Evolutionary conservation across 2,888 invertebrate species (phyloP), one percentile per base, ranked within the genome.

Genomic region (Creontiades dilutus): DNA sequence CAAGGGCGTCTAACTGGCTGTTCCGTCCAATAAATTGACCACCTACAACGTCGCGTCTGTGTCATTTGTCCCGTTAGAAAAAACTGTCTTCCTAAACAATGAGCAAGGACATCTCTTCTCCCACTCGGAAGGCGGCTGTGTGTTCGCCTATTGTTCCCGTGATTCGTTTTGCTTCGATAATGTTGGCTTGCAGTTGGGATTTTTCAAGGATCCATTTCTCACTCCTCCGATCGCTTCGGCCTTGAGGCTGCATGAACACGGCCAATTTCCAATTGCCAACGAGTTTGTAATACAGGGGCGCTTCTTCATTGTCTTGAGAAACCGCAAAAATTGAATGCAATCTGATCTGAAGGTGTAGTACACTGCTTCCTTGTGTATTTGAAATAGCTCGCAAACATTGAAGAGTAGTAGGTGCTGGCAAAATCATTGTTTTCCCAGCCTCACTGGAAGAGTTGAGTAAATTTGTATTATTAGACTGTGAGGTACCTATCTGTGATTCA

Each of bases 181-280:
- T 37, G 28, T 46, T 47, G 46, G 68, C 23, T 27, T 68, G 68
- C 68, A 68, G 68, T 23, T 23, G 68, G 23, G 68, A 68, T 68
- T 68, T 23, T 78, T 78, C 78, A 78, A 78, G 78, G 78, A 78
- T 78, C 78, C 78, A 76, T 28, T 28, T 28, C 46, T 78, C 78
- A 78, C 78, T 78, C 37, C 78, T 46, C 47, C 14, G 16, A 37
- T 78, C 11, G 78, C 11, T 78, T 68, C 23, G 78, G 16, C 78
- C 78, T 78, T 78, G 46, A n/a, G 37, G 47, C 76, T 19, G 57
- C 14, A n/a, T 7, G 16, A n/a, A n/a, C n/a, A 0, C 57, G 52
- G 52, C 52, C 52, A 52, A 52, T 57, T 37, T 37, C 37, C 37
- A 37, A 37, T 57, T 7, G 14, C 7, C 57, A n/a, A 14, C n/a